Conservation (phyloP, 2,113 vertebrate genomes). For the Origma solitaria region DNA sequence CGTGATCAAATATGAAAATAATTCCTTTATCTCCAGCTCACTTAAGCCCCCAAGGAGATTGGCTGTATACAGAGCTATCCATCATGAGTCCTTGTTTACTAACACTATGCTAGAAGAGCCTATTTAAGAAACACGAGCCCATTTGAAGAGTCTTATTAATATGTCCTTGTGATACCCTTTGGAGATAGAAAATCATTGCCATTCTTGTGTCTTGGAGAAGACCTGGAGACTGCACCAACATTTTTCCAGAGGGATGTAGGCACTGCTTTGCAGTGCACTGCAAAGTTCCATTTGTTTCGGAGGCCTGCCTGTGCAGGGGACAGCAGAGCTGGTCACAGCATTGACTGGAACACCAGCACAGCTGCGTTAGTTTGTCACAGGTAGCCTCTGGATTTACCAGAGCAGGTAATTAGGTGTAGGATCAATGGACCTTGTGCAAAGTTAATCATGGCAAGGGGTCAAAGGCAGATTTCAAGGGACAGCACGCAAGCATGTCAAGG, state of each 20-base stretch:
- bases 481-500: not conserved
- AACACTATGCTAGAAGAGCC: not conserved
- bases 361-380: not conserved
- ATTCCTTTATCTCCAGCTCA: conserved; percentile 8
- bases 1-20: conserved; percentile 22
- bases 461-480: not conserved
- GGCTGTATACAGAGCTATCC: not conserved
- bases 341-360: not conserved
- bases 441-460: not conserved
- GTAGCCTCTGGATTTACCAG: not conserved
- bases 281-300: not conserved
- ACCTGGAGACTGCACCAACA: not conserved
- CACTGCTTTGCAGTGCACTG: not conserved
- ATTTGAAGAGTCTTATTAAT: not conserved
- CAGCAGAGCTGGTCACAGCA: not conserved
- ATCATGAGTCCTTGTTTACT: not conserved
- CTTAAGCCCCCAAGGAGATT: not conserved
- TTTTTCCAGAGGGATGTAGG: not conserved
- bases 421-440: not conserved
- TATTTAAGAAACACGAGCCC: not conserved
- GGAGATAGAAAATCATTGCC: not conserved
- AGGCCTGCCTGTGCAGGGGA: not conserved
- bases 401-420: not conserved
- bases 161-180: not conserved
- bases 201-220: not conserved